Evolutionary conservation across 2,113 vertebrate genomes (phyloP).

Genomic region (Promerops cafer): DNA sequence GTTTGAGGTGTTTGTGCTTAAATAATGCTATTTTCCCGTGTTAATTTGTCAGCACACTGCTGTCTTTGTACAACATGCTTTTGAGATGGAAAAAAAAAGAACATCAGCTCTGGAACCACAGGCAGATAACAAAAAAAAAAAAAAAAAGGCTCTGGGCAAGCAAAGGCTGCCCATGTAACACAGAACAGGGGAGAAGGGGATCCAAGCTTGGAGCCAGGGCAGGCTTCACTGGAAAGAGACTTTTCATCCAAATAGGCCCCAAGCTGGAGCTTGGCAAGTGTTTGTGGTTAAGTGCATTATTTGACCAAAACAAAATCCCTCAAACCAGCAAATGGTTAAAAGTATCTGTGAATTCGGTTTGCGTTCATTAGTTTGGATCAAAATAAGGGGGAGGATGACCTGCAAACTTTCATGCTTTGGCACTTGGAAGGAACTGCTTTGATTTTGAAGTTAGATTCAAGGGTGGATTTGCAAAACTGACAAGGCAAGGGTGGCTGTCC

Average conservation of each 20-base stretch:
- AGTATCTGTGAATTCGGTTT: background rate
- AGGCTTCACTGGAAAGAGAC: background rate
- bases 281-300: background rate
- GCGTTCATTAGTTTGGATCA: background rate
- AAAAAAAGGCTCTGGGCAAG: background rate
- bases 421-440: background rate
- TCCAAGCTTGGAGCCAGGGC: background rate
- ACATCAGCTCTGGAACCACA: background rate
- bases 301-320: background rate
- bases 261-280: background rate
- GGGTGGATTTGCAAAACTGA: background rate
- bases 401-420: background rate
- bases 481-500: background rate
- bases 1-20: constrained; percentile 47
- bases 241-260: background rate
- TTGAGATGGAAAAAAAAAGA: constrained; percentile 23
- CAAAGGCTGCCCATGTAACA: background rate
- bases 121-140: constrained; percentile 7
- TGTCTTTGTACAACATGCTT: background rate
- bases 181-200: background rate
- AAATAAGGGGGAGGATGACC: background rate
- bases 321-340: background rate
- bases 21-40: constrained; percentile 24
- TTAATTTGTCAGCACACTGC: constrained; percentile 38
- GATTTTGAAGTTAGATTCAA: background rate